Evolutionary conservation across 2,888 invertebrate genomes (phyloP), one percentile per base, ranked within the genome.

Genomic region (Rotaria magnacalcarata): DNA sequence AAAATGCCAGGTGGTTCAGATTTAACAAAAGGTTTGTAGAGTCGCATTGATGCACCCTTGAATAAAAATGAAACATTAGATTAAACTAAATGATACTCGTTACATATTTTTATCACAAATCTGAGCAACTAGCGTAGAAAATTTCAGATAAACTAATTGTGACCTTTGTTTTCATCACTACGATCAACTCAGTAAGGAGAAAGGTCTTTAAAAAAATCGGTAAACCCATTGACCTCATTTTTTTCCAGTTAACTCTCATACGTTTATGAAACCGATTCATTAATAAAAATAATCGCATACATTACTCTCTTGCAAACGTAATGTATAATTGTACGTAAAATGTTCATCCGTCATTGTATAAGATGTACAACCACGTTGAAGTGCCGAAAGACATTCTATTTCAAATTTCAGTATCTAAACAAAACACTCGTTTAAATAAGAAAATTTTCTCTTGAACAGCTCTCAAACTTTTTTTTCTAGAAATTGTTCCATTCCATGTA

Each of bases 321-420:
- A n/a, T 3, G 80, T 80, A 47, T 80, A 80, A 80, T 80, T 80
- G 19, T 80, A 80, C 24, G 47, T 47, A 47, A 80, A 80, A 80
- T 80, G 24, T 47, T 80, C 80, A 80, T 80, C 80, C 10, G 80
- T 47, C 47, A 80, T 47, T 43, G 80, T 47, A 47, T 80, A 80
- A 0, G 80, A 80, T n/a, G 80, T 80, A 47, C n/a, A 80, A 47
- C 80, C 80, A 47, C 47, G 43, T 47, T 80, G 41, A 10, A 80
- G 24, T n/a, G 43, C 47, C 11, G 43, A 47, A 47, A 80, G 80
- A 80, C 80, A 80, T 3, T 80, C 80, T 19, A 80, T 47, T 80
- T 80, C 80, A 80, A 80, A 80, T 11, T 24, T 24, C n/a, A 47
- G 5, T 47, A 80, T 80, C 80, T 80, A 67, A 34, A 67, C 3